phyloP scores from a whole-genome alignment of 2,113 vertebrate species.

The Saguinus imperator region DNA sequence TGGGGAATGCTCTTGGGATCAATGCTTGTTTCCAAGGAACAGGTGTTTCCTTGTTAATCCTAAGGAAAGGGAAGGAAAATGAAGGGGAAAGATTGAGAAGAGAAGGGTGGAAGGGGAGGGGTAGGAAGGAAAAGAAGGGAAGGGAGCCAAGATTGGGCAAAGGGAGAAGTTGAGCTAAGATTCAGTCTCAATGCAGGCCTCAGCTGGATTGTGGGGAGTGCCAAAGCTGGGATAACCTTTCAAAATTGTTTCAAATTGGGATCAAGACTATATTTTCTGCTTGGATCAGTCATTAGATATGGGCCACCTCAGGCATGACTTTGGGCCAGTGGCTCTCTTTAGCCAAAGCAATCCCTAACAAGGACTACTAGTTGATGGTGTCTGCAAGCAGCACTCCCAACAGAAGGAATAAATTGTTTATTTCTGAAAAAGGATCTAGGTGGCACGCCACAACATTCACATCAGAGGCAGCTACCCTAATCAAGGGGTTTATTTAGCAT shows the following conservation, averaged over 20 bases:
- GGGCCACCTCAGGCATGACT: background rate
- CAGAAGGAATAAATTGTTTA: background rate
- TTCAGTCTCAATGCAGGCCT: background rate
- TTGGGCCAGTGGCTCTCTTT: background rate
- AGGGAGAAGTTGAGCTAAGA: background rate
- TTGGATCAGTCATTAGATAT: background rate
- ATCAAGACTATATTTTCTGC: background rate
- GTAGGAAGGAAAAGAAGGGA: background rate
- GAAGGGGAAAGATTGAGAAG: background rate
- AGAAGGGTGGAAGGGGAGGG: no score
- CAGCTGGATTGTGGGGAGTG: background rate
- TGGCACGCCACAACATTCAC: background rate
- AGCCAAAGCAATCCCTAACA: background rate
- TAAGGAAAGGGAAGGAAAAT: background rate
- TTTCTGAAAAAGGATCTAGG: background rate
- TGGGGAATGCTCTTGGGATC: background rate
- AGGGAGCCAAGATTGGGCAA: background rate
- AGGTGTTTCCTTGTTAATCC: background rate
- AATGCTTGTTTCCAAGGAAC: background rate
- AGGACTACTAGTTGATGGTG: background rate
- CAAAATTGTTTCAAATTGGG: background rate
- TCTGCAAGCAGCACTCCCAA: background rate
- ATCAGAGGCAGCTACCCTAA: background rate
- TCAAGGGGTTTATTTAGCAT: background rate
- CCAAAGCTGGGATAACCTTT: background rate